Evolutionary conservation across 2,797 vertebrate genomes (phyloP), one percentile per base, ranked within the genome.

Genomic region (Oryzias dopingdopingensis): DNA sequence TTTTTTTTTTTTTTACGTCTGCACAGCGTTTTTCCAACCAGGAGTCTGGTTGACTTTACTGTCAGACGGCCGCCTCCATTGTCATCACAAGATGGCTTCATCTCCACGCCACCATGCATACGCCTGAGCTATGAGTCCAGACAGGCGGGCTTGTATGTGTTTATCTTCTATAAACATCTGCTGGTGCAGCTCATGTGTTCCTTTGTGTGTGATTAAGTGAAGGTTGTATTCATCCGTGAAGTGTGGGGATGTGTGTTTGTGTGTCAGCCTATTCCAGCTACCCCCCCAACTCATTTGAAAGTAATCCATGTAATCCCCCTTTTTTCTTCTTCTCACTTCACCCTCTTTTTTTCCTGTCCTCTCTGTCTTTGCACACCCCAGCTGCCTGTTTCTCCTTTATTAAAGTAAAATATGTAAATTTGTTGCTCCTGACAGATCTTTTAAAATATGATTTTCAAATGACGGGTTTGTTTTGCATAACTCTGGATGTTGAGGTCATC

Each of bases 231-330:
- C 57, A 47, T 17, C 26, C 56, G 60, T 32, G 42, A 1, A 16
- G 50, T 67, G 42, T 46, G 55, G 56, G 51, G 44, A 49, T 53
- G 46, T 29, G 58, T 49, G 53, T 62, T 67, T 66, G 70, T 70
- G 55, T 88, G 68, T 88, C 83, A 82, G 83, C 80, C 66, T 84
- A 86, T 87, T 83, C 68, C 81, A 86, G 68, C 46, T 68, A 78
- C 56, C 62, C 82, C 77, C 81, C 68, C 10, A 4, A 60, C 81
- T 80, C 67, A 40, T 69, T 72, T 67, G 63, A 70, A 79, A 55
- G 72, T 85, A 82, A 83, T 82, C 84, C 79, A 59, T 5, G 0
- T 87, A 82, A 85, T 81, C 80, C 83, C 65, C 61, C 59, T 16
- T 15, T 63, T 44, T 47, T 46, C 62, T 45, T 56, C 18, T 42